Evolutionary conservation across 2,113 vertebrate genomes (phyloP).

Genomic region (Takifugu bimaculatus): DNA sequence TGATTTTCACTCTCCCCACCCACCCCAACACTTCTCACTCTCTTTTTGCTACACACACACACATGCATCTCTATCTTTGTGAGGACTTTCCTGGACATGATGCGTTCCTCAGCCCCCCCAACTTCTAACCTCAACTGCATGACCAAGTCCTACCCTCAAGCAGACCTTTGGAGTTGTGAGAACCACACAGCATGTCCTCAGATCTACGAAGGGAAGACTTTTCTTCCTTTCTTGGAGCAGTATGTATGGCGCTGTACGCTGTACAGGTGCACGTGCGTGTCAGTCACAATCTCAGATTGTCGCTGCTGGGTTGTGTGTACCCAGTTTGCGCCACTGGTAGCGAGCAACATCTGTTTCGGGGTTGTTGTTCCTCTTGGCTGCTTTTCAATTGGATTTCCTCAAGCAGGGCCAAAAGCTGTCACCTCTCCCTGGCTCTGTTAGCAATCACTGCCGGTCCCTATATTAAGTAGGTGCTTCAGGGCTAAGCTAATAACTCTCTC

Average conservation of each 20-base stretch:
- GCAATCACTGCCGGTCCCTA: constrained; percentile 91
- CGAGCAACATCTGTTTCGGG: constrained; percentile 93
- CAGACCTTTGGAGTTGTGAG: no score
- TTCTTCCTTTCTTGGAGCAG: no score
- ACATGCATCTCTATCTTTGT: no score
- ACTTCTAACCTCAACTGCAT: neutral
- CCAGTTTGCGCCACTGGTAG: constrained; percentile 71
- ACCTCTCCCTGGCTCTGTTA: constrained; percentile 97
- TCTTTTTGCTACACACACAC: constrained; percentile 15
- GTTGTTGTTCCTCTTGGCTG: constrained; percentile 98
- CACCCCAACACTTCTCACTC: constrained; percentile 6
- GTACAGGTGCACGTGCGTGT: constrained; percentile 40
- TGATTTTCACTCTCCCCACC: constrained; percentile 52
- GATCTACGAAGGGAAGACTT: no score
- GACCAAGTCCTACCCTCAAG: no score
- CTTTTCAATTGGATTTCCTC: constrained; percentile 99
- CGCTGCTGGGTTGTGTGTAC: constrained; percentile 59
- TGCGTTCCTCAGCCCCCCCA: no score
- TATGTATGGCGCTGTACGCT: neutral
- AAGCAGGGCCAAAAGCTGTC: constrained; percentile 97
- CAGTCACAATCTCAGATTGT: constrained; percentile 54
- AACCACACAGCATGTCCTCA: no score
- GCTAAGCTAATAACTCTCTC: constrained; percentile 99
- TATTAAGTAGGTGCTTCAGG: constrained; percentile 99
- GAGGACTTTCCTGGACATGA: no score